Conservation (phyloP, 2,888 invertebrate genomes). For the Galerucella pusilla region DNA sequence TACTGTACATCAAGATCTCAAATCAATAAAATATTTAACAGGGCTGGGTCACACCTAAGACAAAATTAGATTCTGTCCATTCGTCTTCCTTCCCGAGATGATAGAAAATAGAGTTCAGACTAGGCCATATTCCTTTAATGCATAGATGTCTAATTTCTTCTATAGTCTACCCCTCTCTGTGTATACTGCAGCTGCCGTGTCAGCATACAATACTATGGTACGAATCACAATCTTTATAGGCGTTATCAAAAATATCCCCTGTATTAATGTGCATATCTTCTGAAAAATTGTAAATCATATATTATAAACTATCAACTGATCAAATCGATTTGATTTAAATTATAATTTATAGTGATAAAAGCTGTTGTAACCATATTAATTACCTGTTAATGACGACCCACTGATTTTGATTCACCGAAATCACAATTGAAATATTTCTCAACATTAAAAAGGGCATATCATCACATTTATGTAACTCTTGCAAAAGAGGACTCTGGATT, state of each 20-base stretch:
- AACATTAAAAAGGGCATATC: not conserved
- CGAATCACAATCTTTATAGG: not conserved
- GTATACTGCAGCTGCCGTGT: not conserved
- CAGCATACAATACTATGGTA: too few relatives aligned
- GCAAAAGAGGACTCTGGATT: not conserved
- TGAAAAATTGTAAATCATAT: slow-evolving; percentile 1
- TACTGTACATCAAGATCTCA: too few relatives aligned
- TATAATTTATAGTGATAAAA: not conserved
- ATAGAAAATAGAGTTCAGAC: too few relatives aligned
- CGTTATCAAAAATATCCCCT: not conserved
- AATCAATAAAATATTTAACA: too few relatives aligned
- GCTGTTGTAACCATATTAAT: not conserved
- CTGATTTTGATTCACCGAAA: not conserved
- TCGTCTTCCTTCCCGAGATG: too few relatives aligned
- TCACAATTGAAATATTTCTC: not conserved
- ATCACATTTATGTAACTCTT: not conserved
- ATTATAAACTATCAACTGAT: not conserved
- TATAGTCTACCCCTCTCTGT: too few relatives aligned
- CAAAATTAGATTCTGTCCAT: too few relatives aligned
- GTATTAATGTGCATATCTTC: not conserved
- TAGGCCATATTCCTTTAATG: too few relatives aligned
- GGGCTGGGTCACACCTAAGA: too few relatives aligned
- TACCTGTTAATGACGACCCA: not conserved
- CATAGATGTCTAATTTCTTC: too few relatives aligned
- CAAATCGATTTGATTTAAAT: not conserved